These are phyloP conservation scores for Pristionchus fissidentatus DNA, from an alignment of 2,888 invertebrate species.

Conservation along the genomic window DNA sequence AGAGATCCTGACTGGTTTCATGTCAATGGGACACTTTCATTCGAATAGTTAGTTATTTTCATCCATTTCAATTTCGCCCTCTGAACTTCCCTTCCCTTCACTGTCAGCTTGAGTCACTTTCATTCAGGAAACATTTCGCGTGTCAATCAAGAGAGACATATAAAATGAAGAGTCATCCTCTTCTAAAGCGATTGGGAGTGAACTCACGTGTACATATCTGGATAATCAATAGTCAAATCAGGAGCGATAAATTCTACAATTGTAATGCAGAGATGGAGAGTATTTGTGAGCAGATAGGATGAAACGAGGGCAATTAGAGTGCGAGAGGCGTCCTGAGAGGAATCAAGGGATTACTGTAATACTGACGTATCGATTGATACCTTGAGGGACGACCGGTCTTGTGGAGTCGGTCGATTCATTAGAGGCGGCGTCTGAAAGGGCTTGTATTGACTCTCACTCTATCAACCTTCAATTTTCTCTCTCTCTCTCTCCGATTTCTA, in stretches of 20 bases:
- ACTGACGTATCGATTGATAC: background rate
- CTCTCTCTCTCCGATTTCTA: background rate
- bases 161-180: background rate
- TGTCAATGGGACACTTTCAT: background rate
- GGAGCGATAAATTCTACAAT: conserved; percentile 60
- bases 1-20: background rate
- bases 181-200: background rate
- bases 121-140: background rate
- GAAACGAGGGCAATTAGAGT: conserved; percentile 41
- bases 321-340: conserved; percentile 38
- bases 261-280: conserved; percentile 62
- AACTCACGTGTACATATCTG: background rate
- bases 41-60: background rate
- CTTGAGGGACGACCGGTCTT: background rate
- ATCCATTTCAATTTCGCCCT: background rate
- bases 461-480: background rate
- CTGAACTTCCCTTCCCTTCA: background rate
- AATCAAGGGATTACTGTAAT: too few relatives aligned
- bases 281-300: conserved; percentile 62
- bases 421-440: conserved; percentile 16
- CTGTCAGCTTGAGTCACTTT: conserved; percentile 14
- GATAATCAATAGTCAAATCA: background rate
- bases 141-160: conserved; percentile 12
- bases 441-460: background rate
- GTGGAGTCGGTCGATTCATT: background rate